Evolutionary conservation across 2,888 invertebrate genomes (phyloP).

Genomic region (Baronia brevicornis): DNA sequence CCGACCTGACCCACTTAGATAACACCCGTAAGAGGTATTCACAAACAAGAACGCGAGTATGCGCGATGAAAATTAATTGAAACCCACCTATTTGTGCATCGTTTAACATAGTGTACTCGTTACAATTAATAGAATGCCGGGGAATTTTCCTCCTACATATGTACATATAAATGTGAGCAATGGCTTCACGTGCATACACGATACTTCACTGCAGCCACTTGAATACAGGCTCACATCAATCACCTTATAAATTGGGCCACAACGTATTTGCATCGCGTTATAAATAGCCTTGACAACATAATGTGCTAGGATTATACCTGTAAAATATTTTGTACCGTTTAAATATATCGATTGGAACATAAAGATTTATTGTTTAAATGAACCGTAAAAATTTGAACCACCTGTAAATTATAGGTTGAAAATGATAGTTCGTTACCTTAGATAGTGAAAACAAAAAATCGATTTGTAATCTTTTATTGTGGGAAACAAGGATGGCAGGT

Average conservation of each 20-base stretch:
- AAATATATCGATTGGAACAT: slow-evolving; percentile 14
- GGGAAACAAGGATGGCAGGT: too few relatives aligned
- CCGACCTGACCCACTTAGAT: slow-evolving; percentile 60
- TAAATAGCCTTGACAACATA: slow-evolving; percentile 12
- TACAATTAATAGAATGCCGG: slow-evolving; percentile 6
- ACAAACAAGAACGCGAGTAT: slow-evolving; percentile 34
- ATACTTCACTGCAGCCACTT: slow-evolving; percentile 7
- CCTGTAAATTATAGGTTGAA: too few relatives aligned
- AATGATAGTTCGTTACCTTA: too few relatives aligned
- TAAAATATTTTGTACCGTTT: slow-evolving; percentile 13
- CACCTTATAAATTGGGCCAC: slow-evolving; percentile 13
- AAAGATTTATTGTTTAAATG: too few relatives aligned
- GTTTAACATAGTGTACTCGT: slow-evolving; percentile 2
- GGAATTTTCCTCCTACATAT: slow-evolving; percentile 4
- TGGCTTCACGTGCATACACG: not conserved
- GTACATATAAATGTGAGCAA: slow-evolving; percentile 3
- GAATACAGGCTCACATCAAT: slow-evolving; percentile 9
- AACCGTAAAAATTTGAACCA: too few relatives aligned
- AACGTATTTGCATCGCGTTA: slow-evolving; percentile 12
- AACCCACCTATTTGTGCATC: slow-evolving; percentile 20
- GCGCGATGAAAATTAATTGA: slow-evolving; percentile 35
- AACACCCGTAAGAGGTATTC: slow-evolving; percentile 45
- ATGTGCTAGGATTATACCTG: too few relatives aligned
- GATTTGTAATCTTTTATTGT: too few relatives aligned
- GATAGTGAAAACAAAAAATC: too few relatives aligned